These are phyloP conservation scores for Limnephilus marmoratus DNA, from an alignment of 2,888 invertebrate genomes.

Conservation along the genomic window DNA sequence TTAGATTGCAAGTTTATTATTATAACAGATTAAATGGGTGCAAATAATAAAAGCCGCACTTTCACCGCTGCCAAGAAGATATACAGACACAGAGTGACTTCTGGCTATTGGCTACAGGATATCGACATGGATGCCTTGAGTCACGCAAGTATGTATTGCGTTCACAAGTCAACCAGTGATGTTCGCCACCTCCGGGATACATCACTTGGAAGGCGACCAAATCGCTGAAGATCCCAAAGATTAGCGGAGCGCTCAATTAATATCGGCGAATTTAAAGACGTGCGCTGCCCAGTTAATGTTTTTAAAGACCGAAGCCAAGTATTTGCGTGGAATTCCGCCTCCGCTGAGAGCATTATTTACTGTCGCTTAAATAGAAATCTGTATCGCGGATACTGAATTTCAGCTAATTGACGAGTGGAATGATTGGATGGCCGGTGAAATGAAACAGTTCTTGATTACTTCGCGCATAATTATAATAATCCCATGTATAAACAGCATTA, in stretches of 20 bases:
- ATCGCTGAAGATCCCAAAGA: conserved; percentile 37
- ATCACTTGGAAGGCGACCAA: conserved; percentile 42
- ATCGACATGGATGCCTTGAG: conserved; percentile 30
- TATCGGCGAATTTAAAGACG: conserved; percentile 31
- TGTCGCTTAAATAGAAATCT: conserved; percentile 19
- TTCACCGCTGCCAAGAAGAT: conserved; percentile 23
- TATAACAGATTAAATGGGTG: background rate
- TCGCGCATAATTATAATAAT: background rate
- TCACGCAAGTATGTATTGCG: conserved; percentile 6
- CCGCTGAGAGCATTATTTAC: conserved; percentile 26
- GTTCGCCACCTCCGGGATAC: conserved; percentile 28
- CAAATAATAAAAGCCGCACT: background rate
- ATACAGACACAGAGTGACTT: background rate
- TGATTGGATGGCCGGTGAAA: background rate
- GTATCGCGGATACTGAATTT: background rate
- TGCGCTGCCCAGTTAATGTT: conserved; percentile 27
- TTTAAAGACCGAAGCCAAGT: conserved; percentile 16
- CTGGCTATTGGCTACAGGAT: background rate
- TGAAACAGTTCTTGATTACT: background rate
- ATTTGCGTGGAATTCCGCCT: conserved; percentile 19
- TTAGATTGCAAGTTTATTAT: background rate
- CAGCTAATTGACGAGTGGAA: background rate
- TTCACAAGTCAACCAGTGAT: conserved; percentile 15
- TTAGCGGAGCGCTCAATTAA: conserved; percentile 37
- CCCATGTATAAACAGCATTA: background rate